Evolutionary conservation across 2,113 vertebrate species (phyloP), one percentile per base, ranked within the genome.

Genomic region (Cynocephalus volans): DNA sequence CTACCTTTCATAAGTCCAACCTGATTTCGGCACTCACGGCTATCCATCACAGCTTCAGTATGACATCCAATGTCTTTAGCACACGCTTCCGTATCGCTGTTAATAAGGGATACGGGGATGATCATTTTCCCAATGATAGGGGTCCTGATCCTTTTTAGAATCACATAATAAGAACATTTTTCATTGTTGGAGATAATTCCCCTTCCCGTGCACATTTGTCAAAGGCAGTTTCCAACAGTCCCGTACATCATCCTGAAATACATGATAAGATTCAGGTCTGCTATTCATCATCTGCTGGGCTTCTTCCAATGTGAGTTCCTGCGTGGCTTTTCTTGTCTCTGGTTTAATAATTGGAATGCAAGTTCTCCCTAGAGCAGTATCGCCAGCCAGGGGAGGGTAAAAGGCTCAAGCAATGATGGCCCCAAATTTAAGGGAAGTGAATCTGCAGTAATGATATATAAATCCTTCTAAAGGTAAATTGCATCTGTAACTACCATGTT

Each of bases 161-260:
- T 97, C 97, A 97, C 95, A 97, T 97, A 98, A 98, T 97, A 98
- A 97, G 98, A 94, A 97, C 97, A 98, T 98, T 97, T 97, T 98
- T 98, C 97, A 98, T 95, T 96, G 97, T 82, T 96, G 97, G 92
- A 97, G 97, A 97, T 98, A 98, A 98, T 98, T 96, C 96, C 94
- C 96, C 81, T 98, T 97, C 96, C 95, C 28, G 0, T 84, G 96
- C 96, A 97, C 98, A 97, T 98, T 97, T 97, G 98, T 98, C 96
- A 98, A 97, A 98, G 92, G 96, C 95, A 97, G 96, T 98, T 98
- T 98, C 90, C 92, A 97, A 97, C 96, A 96, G 97, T 90, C 90
- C 97, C 93, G 98, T 98, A 98, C 96, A 98, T 98, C 98, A 98
- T 97, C 96, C 97, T 96, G 98, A 98, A 98, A 96, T 95, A 97